Evolutionary conservation across 2,113 vertebrate species (phyloP), one percentile per base, ranked within the genome.

Genomic region (Charina bottae): DNA sequence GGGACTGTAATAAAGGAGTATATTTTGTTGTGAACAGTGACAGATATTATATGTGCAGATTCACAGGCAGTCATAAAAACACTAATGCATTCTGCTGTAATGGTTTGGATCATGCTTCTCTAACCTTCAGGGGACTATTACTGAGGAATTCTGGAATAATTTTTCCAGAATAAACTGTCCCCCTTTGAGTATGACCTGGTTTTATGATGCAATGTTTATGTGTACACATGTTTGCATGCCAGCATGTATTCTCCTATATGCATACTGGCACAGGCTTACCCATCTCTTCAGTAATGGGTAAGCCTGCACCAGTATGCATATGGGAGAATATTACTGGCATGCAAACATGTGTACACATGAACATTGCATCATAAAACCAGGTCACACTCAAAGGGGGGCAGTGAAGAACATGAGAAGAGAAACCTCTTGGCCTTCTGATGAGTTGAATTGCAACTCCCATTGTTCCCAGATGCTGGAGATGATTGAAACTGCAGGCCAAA

Each of bases 1-100:
- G n/a, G 91, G 28, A 85, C 49, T 49, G 15, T 46, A 72, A 91
- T 68, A 89, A 95, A 83, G 88, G 87, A 0, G n/a, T 0, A 68
- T 62, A 93, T 6, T 85, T 90, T 93, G 93, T 78, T n/a, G 53
- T 13, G 88, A 93, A 89, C 26, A 9, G 90, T 78, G 87, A 89
- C 92, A 94, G n/a, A 46, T 0, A 3, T 68, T 49, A 87, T 59
- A 55, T 91, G 94, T 83, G 33, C 23, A 84, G 46, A 83, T 88
- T 55, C 89, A 46, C 68, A 93, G 88, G 93, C 93, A 93, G 94
- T 94, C 94, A 93, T 97, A 95, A 96, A 96, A 95, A 94, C 95
- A 91, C 90, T 83, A 89, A 90, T 4, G 90, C 53, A 92, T 91
- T 93, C 21, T 0, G 23, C 4, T 68, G 84, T 17, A 53, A 90